Percentiles rank a stretch among this genome's conserved stretches.
phyloP scores from a whole-genome alignment of 1,140 invertebrate genomes.

The Drosophila ercepeae region DNA sequence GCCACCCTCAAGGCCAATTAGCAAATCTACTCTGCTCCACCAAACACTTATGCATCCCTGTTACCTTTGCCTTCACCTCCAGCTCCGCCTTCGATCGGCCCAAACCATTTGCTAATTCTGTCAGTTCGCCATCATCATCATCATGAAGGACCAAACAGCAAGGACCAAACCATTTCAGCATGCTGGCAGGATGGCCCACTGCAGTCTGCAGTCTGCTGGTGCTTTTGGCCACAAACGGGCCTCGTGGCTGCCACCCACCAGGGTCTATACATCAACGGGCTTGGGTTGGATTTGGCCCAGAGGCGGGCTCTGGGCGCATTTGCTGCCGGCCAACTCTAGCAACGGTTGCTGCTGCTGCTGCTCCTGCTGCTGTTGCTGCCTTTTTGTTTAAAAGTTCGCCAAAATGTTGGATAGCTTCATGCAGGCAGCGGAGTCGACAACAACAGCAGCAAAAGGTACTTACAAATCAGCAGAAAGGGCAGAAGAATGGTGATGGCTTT shows the following conservation, averaged over 20 bases:
- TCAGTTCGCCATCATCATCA: conserved; percentile 71
- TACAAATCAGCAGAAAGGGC: conserved; percentile 50
- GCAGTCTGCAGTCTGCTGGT: conserved; percentile 35
- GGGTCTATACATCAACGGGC: conserved; percentile 45
- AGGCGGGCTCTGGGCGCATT: conserved; percentile 20
- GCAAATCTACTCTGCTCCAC: conserved; percentile 32
- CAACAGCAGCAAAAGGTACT: conserved; percentile 73
- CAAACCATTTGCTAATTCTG: conserved; percentile 68
- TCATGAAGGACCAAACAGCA: conserved; percentile 24
- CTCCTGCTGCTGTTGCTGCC: conserved; percentile 49
- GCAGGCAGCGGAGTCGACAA: conserved; percentile 47
- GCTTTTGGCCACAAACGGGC: conserved; percentile 30
- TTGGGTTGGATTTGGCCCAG: conserved; percentile 39
- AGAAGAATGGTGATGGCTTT: conserved; percentile 7
- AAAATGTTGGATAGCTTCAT: conserved; percentile 74
- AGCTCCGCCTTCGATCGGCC: conserved; percentile 6
- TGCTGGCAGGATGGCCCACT: conserved; percentile 15
- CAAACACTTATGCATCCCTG: background rate
- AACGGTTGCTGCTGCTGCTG: conserved; percentile 22
- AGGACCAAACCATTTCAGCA: conserved; percentile 25
- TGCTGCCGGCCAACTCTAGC: conserved; percentile 19
- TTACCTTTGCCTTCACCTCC: background rate
- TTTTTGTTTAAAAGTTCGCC: conserved; percentile 80
- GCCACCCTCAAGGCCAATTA: conserved; percentile 65
- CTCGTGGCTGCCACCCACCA: conserved; percentile 1